phyloP scores from a whole-genome alignment of 2,888 invertebrate genomes.

The Graphium colonna region DNA sequence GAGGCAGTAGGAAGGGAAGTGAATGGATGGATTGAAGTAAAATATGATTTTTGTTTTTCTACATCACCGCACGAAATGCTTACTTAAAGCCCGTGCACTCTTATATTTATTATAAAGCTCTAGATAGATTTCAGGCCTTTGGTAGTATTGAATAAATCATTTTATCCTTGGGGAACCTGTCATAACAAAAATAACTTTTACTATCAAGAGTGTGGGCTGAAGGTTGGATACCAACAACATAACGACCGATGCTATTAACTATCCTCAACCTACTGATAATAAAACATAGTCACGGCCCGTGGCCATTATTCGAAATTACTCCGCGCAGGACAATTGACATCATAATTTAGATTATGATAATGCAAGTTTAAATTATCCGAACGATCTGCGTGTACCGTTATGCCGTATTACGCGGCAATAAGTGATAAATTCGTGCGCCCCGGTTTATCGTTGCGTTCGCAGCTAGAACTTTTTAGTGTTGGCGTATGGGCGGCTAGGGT shows the following conservation, averaged over 20 bases:
- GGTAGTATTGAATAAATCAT: no score
- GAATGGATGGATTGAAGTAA: no score
- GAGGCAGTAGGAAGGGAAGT: no score
- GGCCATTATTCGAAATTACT: slow-evolving; percentile 23
- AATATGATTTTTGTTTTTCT: no score
- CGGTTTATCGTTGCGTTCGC: slow-evolving; percentile 25
- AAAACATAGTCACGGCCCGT: slow-evolving; percentile 6
- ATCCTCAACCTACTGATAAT: slow-evolving; percentile 3
- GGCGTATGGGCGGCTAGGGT: slow-evolving; percentile 37
- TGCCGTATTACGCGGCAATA: slow-evolving; percentile 32
- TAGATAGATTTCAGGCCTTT: no score
- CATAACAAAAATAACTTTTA: background rate
- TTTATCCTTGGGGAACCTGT: background rate
- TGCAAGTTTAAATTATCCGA: slow-evolving; percentile 26
- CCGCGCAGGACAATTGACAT: slow-evolving; percentile 44
- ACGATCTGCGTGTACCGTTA: slow-evolving; percentile 25
- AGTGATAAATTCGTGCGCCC: slow-evolving; percentile 30
- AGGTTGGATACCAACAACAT: background rate
- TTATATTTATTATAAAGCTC: no score
- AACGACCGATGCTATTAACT: background rate
- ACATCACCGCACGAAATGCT: no score
- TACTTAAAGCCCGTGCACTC: no score
- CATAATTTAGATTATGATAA: slow-evolving; percentile 55
- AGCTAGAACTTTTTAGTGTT: slow-evolving; percentile 33
- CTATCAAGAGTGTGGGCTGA: no score